phyloP scores from a whole-genome alignment of 2,888 invertebrate genomes.

The Entomobrya proxima region DNA sequence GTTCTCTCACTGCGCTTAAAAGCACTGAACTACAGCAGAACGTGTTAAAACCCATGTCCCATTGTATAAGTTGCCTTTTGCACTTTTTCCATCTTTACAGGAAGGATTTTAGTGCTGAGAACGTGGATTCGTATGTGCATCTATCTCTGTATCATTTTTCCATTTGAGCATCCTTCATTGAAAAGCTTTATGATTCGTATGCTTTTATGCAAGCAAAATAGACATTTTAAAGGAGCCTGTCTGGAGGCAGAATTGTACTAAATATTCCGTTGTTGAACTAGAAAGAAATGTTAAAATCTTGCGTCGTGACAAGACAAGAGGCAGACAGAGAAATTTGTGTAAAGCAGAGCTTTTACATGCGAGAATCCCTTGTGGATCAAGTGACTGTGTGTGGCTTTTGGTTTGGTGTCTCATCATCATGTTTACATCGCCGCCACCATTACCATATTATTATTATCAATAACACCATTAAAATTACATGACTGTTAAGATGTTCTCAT shows the following conservation, averaged over 20 bases:
- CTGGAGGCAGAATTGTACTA: not conserved
- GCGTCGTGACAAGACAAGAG: slow-evolving; percentile 6
- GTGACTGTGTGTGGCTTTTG: slow-evolving; percentile 2
- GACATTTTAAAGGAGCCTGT: not conserved
- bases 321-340: slow-evolving; percentile 28
- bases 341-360: not conserved
- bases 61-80: not conserved
- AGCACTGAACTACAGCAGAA: not conserved
- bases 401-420: not conserved
- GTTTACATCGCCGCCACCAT: not conserved
- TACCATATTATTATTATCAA: not conserved
- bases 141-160: not conserved
- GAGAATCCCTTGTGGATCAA: not conserved
- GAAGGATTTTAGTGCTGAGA: slow-evolving; percentile 11
- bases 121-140: not conserved
- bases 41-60: slow-evolving; percentile 41
- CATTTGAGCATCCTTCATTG: not conserved
- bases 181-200: not conserved
- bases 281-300: slow-evolving; percentile 16
- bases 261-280: not conserved
- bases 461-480: slow-evolving; percentile 28
- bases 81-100: slow-evolving; percentile 7
- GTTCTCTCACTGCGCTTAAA: not conserved
- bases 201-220: not conserved
- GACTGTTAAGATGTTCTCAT: slow-evolving; percentile 20